A percentile compares a stretch with the other conserved stretches of the same genome.
These are phyloP conservation scores for Tinea pellionella DNA, from an alignment of 2,888 invertebrate species.

Conservation along the genomic window DNA sequence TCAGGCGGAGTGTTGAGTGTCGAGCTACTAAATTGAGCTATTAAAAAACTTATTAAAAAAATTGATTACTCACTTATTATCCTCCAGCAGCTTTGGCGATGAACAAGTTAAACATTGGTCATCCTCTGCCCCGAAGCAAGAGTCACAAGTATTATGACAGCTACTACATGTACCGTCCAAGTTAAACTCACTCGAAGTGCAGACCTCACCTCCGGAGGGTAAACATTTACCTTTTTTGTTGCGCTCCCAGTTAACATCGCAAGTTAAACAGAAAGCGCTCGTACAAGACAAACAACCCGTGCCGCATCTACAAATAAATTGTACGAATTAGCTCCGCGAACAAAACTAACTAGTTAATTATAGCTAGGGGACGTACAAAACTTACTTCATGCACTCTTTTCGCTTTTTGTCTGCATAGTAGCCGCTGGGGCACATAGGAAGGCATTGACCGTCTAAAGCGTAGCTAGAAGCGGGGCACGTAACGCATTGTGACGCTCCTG, in stretches of 20 bases:
- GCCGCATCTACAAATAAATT: conserved; percentile 67
- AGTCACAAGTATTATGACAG: conserved; percentile 84
- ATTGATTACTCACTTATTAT: conserved; percentile 44
- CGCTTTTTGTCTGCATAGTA: conserved; percentile 83
- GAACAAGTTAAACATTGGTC: conserved; percentile 80
- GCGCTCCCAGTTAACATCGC: conserved; percentile 79
- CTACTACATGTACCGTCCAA: conserved; percentile 75
- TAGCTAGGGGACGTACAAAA: conserved; percentile 17
- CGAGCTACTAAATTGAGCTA: too few species aligned
- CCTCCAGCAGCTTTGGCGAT: conserved; percentile 78
- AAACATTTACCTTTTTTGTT: conserved; percentile 82
- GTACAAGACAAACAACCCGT: conserved; percentile 82
- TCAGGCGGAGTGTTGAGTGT: too few species aligned
- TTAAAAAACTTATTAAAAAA: too few species aligned
- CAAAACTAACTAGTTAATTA: conserved; percentile 5
- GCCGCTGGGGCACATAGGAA: conserved; percentile 77
- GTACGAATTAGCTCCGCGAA: not conserved
- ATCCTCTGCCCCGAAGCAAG: conserved; percentile 83
- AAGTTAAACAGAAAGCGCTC: conserved; percentile 78
- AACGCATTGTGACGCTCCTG: conserved; percentile 82
- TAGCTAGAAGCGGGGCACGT: conserved; percentile 81
- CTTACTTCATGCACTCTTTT: conserved; percentile 78
- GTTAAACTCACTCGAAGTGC: conserved; percentile 72
- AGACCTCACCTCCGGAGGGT: conserved; percentile 76
- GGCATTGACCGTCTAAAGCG: conserved; percentile 78